phyloP scores from a whole-genome alignment of 2,113 vertebrate species.

The Orycteropus afer region DNA sequence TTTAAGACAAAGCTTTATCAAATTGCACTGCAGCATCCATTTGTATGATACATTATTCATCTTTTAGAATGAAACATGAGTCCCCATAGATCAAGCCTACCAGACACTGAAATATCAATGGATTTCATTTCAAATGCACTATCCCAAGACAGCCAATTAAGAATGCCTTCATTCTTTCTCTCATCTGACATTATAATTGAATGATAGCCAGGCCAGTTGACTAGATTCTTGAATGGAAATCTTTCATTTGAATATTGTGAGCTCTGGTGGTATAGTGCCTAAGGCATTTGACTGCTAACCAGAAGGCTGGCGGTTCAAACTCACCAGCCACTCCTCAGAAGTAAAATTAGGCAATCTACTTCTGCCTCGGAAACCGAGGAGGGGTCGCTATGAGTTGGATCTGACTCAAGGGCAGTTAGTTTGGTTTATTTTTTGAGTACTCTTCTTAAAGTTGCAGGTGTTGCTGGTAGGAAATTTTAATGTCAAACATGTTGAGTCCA shows the following conservation, averaged over 20 bases:
- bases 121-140: neutral
- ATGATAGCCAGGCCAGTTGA: neutral
- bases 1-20: constrained; percentile 38
- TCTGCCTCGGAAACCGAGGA: too few species aligned
- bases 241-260: neutral
- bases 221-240: constrained; percentile 3
- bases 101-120: neutral
- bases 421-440: too few species aligned
- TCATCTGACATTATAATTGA: neutral
- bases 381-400: too few species aligned
- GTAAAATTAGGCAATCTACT: too few species aligned
- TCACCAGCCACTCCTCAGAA: too few species aligned
- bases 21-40: neutral
- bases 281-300: too few species aligned
- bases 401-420: too few species aligned
- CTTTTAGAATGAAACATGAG: constrained; percentile 27
- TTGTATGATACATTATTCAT: constrained; percentile 20
- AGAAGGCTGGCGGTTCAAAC: too few species aligned
- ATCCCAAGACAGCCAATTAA: neutral
- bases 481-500: neutral
- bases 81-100: constrained; percentile 20
- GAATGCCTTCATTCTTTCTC: constrained; percentile 3
- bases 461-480: constrained; percentile 23
- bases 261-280: too few species aligned
- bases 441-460: neutral